phyloP scores from a whole-genome alignment of 2,888 invertebrate genomes.

The Xestia sexstrigata region DNA sequence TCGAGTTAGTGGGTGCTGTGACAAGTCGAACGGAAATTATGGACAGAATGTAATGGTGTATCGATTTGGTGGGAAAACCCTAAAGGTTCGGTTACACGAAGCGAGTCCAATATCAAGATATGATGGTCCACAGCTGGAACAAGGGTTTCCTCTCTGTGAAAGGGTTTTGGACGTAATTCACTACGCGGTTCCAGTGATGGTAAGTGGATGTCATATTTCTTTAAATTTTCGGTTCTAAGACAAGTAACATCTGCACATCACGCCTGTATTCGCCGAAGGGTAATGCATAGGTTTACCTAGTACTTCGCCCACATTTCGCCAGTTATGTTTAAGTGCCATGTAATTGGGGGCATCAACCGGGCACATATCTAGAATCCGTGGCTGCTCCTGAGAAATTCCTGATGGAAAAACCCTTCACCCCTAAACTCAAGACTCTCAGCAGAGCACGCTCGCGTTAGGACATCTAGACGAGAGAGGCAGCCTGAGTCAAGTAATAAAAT shows the following conservation, averaged over 20 bases:
- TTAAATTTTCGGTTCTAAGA: neutral
- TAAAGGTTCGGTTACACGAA: neutral
- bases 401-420: neutral
- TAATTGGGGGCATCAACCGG: neutral
- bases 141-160: neutral
- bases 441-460: too few relatives aligned
- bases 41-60: conserved; percentile 45
- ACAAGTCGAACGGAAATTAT: conserved; percentile 62
- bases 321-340: neutral
- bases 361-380: neutral
- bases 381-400: neutral
- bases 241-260: neutral
- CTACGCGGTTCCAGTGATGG: neutral
- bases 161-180: neutral
- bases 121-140: neutral
- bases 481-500: neutral
- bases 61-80: conserved; percentile 30
- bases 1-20: conserved; percentile 27
- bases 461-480: neutral
- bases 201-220: neutral
- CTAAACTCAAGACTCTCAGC: too few relatives aligned
- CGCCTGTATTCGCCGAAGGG: neutral
- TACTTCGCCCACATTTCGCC: neutral
- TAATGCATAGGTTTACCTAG: neutral
- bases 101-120: neutral